These are phyloP conservation scores for Lepidocyrtoides sp. DNA, from an alignment of 2,888 invertebrate species.

Conservation along the genomic window DNA sequence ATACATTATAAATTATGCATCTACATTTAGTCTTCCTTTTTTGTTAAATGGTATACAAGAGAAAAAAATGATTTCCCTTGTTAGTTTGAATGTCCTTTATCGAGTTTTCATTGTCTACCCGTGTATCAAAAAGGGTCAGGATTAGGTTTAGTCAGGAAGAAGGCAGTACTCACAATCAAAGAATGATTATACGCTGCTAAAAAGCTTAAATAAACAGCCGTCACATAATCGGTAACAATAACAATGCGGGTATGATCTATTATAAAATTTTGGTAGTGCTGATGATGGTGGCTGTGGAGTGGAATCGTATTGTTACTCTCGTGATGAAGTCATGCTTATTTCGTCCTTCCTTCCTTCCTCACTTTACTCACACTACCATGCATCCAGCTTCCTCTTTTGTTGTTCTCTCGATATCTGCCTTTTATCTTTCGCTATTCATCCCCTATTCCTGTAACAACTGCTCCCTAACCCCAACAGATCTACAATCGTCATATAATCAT, in stretches of 20 bases:
- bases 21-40: not conserved
- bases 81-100: not conserved
- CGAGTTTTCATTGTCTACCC: too few relatives aligned
- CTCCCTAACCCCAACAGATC: constrained; percentile 16
- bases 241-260: constrained; percentile 5
- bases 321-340: constrained; percentile 19
- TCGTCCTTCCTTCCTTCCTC: constrained; percentile 61
- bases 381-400: not conserved
- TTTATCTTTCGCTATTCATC: constrained; percentile 21
- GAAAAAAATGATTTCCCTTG: too few relatives aligned
- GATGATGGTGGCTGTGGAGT: not conserved
- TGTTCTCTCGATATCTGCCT: not conserved
- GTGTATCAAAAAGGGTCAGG: not conserved
- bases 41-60: too few relatives aligned
- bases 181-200: constrained; percentile 27
- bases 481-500: not conserved
- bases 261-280: not conserved
- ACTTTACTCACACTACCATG: constrained; percentile 37
- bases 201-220: constrained; percentile 34
- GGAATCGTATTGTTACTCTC: constrained; percentile 25
- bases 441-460: not conserved
- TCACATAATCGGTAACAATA: constrained; percentile 14
- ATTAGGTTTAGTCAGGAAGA: constrained; percentile 32
- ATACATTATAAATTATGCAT: not conserved
- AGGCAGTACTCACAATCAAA: constrained; percentile 15